Base-by-base conservation (phyloP, 2,888 invertebrate genomes). In the Neria commutata region DNA sequence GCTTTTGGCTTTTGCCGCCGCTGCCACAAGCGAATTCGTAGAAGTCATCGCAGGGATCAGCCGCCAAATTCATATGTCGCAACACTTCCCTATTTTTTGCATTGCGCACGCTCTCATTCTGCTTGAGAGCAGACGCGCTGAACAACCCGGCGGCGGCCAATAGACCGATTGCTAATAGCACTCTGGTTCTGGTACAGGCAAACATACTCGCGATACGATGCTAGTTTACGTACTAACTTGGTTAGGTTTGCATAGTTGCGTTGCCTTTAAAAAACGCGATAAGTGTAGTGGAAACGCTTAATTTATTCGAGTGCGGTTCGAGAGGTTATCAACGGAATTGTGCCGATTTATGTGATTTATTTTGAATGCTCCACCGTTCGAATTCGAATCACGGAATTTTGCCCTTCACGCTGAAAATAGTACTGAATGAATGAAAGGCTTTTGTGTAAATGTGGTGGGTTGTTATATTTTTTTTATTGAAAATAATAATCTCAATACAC, bases 11-110 rank as follows among this genome's bases (percentile, higher is more conserved):
- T 54, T 65, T 62, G 17, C 57, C 57, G 75, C 77, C 79, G 53
- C 75, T 75, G 24, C 79, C 79, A 46, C 79, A 79, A 19, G 80
- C 77, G 51, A 71, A 81, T 40, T 78, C 81, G 60, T 78, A 79
- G 33, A 79, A 79, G 54, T 79, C 81, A 8, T 54, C 59, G 54
- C 79, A 79, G 3, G 79, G 81, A 70, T 79, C 66, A 0, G 64
- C 66, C 3, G 60, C 66, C 0, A 68, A 58, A 56, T 79, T 79
- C 63, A 79, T 70, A 29, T 72, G 72, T 2, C 64, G 62, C 0
- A 64, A 68, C 45, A 79, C 68, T 23, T 75, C 71, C 2, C 60
- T 60, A 1, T 72, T 68, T 48, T 73, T 74, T 1, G 62, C 60
- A 10, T 66, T 67, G 2, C 76, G 70, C 51, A 72, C 63, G 10